Conservation (phyloP, 2,888 invertebrate genomes). For the Morpho deidamia region DNA sequence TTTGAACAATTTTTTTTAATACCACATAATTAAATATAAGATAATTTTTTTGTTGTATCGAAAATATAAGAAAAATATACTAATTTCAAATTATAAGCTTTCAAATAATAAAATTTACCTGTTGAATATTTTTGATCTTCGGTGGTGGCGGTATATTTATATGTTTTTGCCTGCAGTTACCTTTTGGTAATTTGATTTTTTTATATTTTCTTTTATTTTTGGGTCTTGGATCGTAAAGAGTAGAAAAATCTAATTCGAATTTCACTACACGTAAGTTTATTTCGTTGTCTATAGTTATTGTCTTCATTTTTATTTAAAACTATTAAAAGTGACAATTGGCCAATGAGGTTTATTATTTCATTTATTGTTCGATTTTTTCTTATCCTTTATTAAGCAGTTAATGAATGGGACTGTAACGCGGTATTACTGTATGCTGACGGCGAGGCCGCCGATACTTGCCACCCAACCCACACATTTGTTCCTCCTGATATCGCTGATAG, state of each 20-base stretch:
- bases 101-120: constrained; percentile 41
- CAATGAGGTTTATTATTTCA: neutral
- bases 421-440: neutral
- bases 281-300: constrained; percentile 53
- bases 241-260: constrained; percentile 60
- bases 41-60: neutral
- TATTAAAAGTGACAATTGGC: constrained; percentile 11
- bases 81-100: too few relatives aligned
- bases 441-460: constrained; percentile 41
- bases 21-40: too few relatives aligned
- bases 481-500: constrained; percentile 62
- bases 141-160: constrained; percentile 52
- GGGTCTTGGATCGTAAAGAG: constrained; percentile 36
- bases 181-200: constrained; percentile 47
- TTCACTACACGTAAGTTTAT: constrained; percentile 67
- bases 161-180: constrained; percentile 37
- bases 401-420: constrained; percentile 17
- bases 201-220: constrained; percentile 39
- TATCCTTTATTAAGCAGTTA: neutral
- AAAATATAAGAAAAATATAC: neutral
- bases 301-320: constrained; percentile 44
- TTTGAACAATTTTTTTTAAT: too few relatives aligned
- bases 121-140: constrained; percentile 31
- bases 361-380: neutral
- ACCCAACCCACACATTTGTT: constrained; percentile 57